Evolutionary conservation across 2,113 vertebrate species (phyloP), one percentile per base, ranked within the genome.

Genomic region (Hipposideros armiger): DNA sequence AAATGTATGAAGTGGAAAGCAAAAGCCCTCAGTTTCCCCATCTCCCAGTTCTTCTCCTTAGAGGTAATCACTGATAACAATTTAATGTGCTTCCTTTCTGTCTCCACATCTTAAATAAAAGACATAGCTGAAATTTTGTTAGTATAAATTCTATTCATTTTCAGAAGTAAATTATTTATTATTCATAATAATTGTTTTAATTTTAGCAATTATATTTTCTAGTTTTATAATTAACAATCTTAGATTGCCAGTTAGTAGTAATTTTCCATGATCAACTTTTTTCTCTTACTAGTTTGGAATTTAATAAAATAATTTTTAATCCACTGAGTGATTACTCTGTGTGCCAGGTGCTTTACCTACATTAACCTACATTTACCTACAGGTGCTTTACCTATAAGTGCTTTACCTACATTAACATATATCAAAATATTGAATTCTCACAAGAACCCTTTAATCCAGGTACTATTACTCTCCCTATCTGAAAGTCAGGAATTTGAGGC

Each of bases 241-340:
- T 87, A 87, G 16, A 52, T 81, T 16, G 8, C 7, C 14, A 62
- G 3, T 74, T 56, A 74, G 32, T 4, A 73, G 73, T 86, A 94
- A 30, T 42, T 90, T 58, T 22, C 20, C 7, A 13, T 50, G 26
- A 67, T 93, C 19, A 36, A 4, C 73, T 54, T 50, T 47, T 84
- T 45, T 70, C 22, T 89, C 45, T 89, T 56, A 62, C 2, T 56
- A 45, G 67, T 90, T 80, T 94, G 17, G 40, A 86, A 81, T 52
- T 73, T 67, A 73, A 72, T 93, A 93, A 93, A 36, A 92, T 50
- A 47, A 11, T 8, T 88, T 54, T n/a, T 72, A 77, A 56, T 64
- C 30, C 24, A 56, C 7, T 62, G 50, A 64, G 3, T 77, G 22
- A 56, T 56, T 84, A 70, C 14, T 54, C 2, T 77, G 17, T 62